Percentiles rank a stretch among this genome's conserved stretches.
These are phyloP conservation scores for Stomorhina lunata DNA, from an alignment of 2,888 invertebrate genomes.

Conservation along the genomic window DNA sequence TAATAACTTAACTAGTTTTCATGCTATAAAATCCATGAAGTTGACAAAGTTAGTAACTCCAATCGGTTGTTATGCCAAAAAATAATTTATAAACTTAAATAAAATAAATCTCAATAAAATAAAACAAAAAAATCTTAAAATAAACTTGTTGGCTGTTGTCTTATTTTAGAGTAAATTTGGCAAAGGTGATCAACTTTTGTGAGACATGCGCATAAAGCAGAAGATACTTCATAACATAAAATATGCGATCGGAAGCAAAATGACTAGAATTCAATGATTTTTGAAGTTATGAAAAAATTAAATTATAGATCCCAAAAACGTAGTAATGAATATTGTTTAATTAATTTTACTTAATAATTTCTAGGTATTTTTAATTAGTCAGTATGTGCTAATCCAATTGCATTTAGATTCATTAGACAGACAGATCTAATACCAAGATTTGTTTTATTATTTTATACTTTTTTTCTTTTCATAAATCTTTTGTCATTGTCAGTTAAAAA, in stretches of 20 bases:
- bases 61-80: conserved; percentile 7
- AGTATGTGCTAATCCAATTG: not conserved
- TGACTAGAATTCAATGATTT: not conserved
- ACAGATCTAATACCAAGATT: too few relatives aligned
- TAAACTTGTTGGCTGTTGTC: conserved; percentile 1
- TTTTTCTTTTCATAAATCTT: too few relatives aligned
- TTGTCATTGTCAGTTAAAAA: too few relatives aligned
- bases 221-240: not conserved
- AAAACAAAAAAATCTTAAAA: not conserved
- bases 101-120: not conserved
- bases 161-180: conserved; percentile 17
- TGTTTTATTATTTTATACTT: too few relatives aligned
- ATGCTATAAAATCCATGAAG: not conserved
- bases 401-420: not conserved
- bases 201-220: not conserved
- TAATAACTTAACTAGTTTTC: not conserved
- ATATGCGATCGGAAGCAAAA: not conserved
- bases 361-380: not conserved
- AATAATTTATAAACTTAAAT: not conserved
- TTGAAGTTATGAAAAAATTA: not conserved
- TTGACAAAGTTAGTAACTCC: not conserved
- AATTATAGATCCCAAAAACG: not conserved
- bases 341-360: not conserved
- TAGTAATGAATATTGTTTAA: not conserved
- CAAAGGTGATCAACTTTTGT: conserved; percentile 50